A percentile compares a stretch with the other conserved stretches of the same genome.
Conservation (phyloP, 2,888 invertebrate genomes). For the Odontocolon sp. region DNA sequence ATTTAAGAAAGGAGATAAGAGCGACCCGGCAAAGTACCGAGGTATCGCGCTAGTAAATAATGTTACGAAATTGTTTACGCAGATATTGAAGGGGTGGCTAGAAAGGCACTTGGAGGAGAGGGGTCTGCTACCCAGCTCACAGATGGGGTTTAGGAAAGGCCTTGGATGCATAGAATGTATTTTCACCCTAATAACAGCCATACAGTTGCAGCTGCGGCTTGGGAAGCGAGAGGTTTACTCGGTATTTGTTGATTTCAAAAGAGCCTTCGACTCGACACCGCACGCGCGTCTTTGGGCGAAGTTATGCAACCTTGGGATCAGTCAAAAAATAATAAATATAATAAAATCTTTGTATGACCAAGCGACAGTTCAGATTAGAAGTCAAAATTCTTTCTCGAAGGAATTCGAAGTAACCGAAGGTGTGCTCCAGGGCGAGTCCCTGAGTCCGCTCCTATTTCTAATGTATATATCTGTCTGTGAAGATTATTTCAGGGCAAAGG, state of each 20-base stretch:
- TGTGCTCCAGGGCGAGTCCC: constrained; percentile 51
- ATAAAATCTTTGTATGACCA: constrained; percentile 43
- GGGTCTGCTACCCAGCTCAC: constrained; percentile 48
- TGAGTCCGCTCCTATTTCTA: constrained; percentile 46
- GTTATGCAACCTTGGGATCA: constrained; percentile 15
- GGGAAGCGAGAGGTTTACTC: constrained; percentile 46
- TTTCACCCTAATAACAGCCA: constrained; percentile 47
- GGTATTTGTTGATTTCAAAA: constrained; percentile 56
- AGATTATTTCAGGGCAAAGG: constrained; percentile 35
- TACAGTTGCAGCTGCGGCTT: constrained; percentile 38
- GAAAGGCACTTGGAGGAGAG: constrained; percentile 24
- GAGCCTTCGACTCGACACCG: constrained; percentile 29
- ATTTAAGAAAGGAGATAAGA: no score
- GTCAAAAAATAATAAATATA: constrained; percentile 37
- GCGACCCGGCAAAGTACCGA: constrained; percentile 59
- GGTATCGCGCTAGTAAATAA: constrained; percentile 61
- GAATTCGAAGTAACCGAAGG: constrained; percentile 45
- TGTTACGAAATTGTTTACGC: constrained; percentile 59
- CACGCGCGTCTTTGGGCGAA: constrained; percentile 33
- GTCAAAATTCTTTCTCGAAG: constrained; percentile 27
- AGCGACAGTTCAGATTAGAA: constrained; percentile 26
- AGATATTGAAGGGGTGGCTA: constrained; percentile 45
- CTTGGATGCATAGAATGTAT: constrained; percentile 53
- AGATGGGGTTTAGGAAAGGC: constrained; percentile 50
- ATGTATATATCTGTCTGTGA: constrained; percentile 52